Percentiles rank a stretch among this genome's conserved stretches.
phyloP scores from a whole-genome alignment of 23 tunicate species.

The Trididemnum miniatum region DNA sequence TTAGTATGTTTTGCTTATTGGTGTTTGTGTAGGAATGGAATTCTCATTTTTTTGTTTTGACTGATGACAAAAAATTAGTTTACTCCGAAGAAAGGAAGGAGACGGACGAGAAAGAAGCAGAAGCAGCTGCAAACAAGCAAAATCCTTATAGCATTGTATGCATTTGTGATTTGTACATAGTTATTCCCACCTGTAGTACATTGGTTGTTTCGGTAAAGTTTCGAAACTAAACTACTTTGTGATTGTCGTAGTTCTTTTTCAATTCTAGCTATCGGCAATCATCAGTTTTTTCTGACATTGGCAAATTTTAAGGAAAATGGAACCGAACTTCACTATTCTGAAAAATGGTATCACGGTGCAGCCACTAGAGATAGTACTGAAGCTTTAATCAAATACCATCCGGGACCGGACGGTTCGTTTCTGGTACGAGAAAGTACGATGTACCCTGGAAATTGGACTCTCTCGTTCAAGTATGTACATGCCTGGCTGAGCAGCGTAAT shows the following conservation, averaged over 20 bases:
- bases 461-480: constrained; percentile 54
- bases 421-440: constrained; percentile 71
- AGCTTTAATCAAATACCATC: constrained; percentile 22
- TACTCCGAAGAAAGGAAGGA: constrained; percentile 34
- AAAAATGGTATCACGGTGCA: constrained; percentile 90
- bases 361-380: constrained; percentile 49
- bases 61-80: constrained; percentile 57
- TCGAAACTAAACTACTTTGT: too few relatives aligned
- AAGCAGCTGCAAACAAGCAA: not conserved
- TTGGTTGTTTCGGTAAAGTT: too few relatives aligned
- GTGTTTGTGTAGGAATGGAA: constrained; percentile 92
- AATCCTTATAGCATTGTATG: too few relatives aligned
- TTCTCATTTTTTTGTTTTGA: constrained; percentile 61
- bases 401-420: constrained; percentile 72
- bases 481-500: too few relatives aligned
- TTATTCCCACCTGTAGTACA: too few relatives aligned
- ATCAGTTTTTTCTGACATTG: too few relatives aligned
- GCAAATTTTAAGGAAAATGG: not conserved
- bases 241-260: too few relatives aligned
- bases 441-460: constrained; percentile 54
- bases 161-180: too few relatives aligned
- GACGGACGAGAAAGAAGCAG: not conserved
- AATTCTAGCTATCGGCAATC: too few relatives aligned
- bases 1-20: too few relatives aligned
- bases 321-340: constrained; percentile 67